Evolutionary conservation across 2,888 invertebrate genomes (phyloP), one percentile per base, ranked within the genome.

Genomic region (Rhogogaster chlorosoma): DNA sequence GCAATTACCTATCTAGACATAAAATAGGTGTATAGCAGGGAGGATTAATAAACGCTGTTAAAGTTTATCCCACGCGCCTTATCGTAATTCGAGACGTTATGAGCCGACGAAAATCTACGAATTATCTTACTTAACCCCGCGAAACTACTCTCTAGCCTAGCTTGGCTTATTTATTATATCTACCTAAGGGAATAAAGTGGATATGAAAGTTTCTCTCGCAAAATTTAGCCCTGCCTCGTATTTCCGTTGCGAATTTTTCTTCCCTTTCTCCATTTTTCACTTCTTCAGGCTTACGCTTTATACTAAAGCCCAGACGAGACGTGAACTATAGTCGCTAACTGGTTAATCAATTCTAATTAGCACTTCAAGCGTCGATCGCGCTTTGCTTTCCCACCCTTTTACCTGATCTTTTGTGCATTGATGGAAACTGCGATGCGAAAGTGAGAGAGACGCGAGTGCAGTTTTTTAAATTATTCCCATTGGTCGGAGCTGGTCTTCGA

Each of bases 281-380:
- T 77, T 32, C 7, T 53, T 4, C 32, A 18, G 5, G 22, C 18
- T 49, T 38, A 61, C 61, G 49, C 22, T 57, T 53, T 6, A 53
- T 61, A 78, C 7, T 77, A 49, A 22, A 29, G n/a, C n/a, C 36
- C 36, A 38, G 10, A n/a, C 26, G 32, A 78, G 53, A 77, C 75
- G 75, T 5, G 45, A 22, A 73, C 38, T 42, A 53, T 53, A 73
- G 71, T 42, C 71, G 71, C 42, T 61, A 64, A 64, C 80, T 61
- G 80, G 61, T 80, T 80, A 80, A 80, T 80, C 61, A 80, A 80
- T 80, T 80, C 80, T 80, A 80, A 80, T 80, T 80, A 80, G 64
- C 61, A 57, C 36, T 57, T 42, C 32, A 61, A 67, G 67, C n/a
- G 80, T 61, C 80, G 61, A 73, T 57, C 80, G 80, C 32, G 42